Conservation (phyloP, 2,113 vertebrate genomes). For the Salvelinus fontinalis region DNA sequence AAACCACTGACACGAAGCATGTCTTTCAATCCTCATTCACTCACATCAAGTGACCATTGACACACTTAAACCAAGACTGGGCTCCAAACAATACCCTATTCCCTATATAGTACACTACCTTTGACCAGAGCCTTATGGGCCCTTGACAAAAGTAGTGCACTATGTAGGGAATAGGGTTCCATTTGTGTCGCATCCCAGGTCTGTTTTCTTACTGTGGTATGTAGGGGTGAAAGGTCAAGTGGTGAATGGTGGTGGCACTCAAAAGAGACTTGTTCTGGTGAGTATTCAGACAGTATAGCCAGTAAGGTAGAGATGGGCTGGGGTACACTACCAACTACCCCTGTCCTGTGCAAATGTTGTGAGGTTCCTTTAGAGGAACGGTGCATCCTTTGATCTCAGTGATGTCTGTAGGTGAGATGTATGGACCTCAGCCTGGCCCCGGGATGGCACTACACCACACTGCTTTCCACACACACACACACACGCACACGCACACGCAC, state of each 20-base stretch:
- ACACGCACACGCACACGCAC: too few relatives aligned
- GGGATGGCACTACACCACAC: constrained; percentile 43
- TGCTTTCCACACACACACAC: too few relatives aligned
- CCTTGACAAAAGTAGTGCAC: too few relatives aligned
- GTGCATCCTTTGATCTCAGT: constrained; percentile 66
- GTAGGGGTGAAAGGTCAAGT: constrained; percentile 60
- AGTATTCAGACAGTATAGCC: constrained; percentile 34
- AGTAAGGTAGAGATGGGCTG: constrained; percentile 31
- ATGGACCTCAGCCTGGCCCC: constrained; percentile 33
- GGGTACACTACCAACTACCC: constrained; percentile 34
- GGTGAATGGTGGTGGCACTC: constrained; percentile 50
- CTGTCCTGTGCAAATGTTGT: constrained; percentile 46
- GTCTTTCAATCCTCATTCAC: constrained; percentile 31
- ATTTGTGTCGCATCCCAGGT: background rate
- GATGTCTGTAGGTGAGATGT: constrained; percentile 62
- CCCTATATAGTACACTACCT: too few relatives aligned
- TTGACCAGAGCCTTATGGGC: too few relatives aligned
- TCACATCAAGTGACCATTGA: constrained; percentile 25
- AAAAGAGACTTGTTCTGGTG: constrained; percentile 5
- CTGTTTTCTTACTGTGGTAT: constrained; percentile 20
- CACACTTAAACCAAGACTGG: constrained; percentile 22
- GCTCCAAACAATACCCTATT: background rate
- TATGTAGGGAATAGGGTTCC: too few relatives aligned
- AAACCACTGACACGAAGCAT: constrained; percentile 52
- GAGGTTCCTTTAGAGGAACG: constrained; percentile 58